phyloP scores from a whole-genome alignment of 2,797 vertebrate species.

The Iguana delicatissima region DNA sequence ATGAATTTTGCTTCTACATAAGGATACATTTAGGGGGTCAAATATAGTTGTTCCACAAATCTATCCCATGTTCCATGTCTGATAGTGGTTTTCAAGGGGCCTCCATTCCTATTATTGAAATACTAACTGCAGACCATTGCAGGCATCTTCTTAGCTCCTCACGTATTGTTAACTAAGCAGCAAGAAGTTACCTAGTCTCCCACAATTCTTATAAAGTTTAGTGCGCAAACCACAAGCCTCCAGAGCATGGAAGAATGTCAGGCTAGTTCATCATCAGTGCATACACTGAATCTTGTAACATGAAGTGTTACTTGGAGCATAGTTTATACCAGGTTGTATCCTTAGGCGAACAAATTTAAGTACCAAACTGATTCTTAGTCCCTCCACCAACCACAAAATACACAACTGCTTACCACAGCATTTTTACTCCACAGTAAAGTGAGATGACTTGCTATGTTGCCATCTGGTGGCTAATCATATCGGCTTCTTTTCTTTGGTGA shows the following conservation, averaged over 20 bases:
- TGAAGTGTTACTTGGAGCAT: not conserved
- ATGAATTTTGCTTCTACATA: not conserved
- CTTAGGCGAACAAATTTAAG: not conserved
- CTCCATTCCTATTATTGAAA: not conserved
- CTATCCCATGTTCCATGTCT: not conserved
- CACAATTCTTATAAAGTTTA: not conserved
- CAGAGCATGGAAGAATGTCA: no score
- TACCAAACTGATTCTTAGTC: not conserved
- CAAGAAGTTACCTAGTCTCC: not conserved
- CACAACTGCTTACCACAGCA: not conserved
- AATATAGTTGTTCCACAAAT: not conserved
- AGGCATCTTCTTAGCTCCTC: not conserved
- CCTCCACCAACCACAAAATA: not conserved
- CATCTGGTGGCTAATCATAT: conserved; percentile 20
- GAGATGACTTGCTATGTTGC: not conserved
- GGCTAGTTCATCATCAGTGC: not conserved
- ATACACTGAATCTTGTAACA: not conserved
- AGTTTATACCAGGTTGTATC: not conserved
- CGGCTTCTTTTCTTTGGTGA: not conserved
- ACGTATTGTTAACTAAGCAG: not conserved
- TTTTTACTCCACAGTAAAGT: not conserved
- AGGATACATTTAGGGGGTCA: not conserved
- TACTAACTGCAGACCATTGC: not conserved
- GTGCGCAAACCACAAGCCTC: not conserved
- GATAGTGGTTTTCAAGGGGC: not conserved